Base-by-base conservation (phyloP, 1,140 invertebrate species). In the Lordiphosa mommai region DNA sequence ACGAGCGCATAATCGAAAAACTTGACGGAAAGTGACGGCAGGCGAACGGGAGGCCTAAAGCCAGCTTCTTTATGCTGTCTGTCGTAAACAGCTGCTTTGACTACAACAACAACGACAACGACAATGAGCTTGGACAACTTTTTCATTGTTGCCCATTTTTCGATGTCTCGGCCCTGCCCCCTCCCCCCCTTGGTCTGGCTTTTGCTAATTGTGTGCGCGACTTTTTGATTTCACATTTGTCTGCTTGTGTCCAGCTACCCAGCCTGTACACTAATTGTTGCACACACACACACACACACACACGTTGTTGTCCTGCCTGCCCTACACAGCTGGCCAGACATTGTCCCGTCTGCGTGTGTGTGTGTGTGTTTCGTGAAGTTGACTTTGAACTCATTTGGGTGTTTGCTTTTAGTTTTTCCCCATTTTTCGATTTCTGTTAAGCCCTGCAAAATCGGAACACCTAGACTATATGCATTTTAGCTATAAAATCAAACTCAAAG, bases 1-100 rank as follows among this genome's bases (percentile, higher is more conserved):
- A 84, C 76, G 76, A 82, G 77, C 72, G 52, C 72, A 72, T 82
- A 82, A 82, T 82, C 76, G 76, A 80, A 80, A 80, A 84, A 80
- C 61, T 80, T 80, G 6, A 13, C 10, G 41, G 59, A 13, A 12
- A 16, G 36, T 20, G 36, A 33, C 33, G 37, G 41, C 33, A 33
- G 20, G 44, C 41, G n/a, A n/a, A n/a, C n/a, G n/a, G 8, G 16
- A 68, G 61, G 57, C 73, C 73, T 37, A 80, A 63, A 72, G 56
- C 50, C 61, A 64, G 48, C 61, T 38, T 34, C 36, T 47, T 64
- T 49, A 43, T 47, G 33, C 38, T 44, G 41, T 48, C 8, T 46
- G 63, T 20, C 44, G 64, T 52, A 53, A 68, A 48, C 65, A 68
- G 70, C 61, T 61, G 69, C 69, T 61, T 61, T 57, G 41, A 66